These are phyloP conservation scores for Listrodromus nycthemerus DNA, from an alignment of 2,888 invertebrate genomes.

Conservation along the genomic window DNA sequence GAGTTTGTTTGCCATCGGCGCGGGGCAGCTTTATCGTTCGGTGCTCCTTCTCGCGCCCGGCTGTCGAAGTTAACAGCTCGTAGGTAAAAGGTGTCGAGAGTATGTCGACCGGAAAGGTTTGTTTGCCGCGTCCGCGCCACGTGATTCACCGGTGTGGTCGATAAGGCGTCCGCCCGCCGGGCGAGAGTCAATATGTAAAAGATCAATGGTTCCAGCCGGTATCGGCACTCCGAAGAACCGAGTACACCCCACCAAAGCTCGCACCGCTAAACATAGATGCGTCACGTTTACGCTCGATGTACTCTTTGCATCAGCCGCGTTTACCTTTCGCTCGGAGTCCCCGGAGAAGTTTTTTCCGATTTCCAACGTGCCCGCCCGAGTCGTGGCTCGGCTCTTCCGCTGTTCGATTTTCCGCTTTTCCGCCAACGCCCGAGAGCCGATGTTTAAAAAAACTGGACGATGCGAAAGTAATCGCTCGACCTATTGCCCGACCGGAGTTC, in stretches of 20 bases:
- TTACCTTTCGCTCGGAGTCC: constrained; percentile 21
- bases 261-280: neutral
- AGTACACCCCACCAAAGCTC: neutral
- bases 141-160: constrained; percentile 31
- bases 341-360: neutral
- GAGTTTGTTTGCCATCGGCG: constrained; percentile 37
- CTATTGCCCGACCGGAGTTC: constrained; percentile 37
- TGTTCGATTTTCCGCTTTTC: constrained; percentile 19
- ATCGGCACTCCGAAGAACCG: neutral
- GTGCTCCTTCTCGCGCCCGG: constrained; percentile 35
- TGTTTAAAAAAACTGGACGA: constrained; percentile 53
- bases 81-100: constrained; percentile 38
- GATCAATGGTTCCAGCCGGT: neutral
- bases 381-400: constrained; percentile 19
- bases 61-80: constrained; percentile 35
- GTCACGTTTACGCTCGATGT: neutral
- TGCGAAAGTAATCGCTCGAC: constrained; percentile 47
- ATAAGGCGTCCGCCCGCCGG: constrained; percentile 15
- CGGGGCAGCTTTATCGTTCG: constrained; percentile 43
- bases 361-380: neutral
- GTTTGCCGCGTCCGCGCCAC: neutral
- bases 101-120: constrained; percentile 30
- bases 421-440: constrained; percentile 12
- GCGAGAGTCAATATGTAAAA: constrained; percentile 30
- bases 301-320: constrained; percentile 21